Evolutionary conservation across 1,140 invertebrate species (phyloP), one percentile per base, ranked within the genome.

Genomic region (Apis cerana): DNA sequence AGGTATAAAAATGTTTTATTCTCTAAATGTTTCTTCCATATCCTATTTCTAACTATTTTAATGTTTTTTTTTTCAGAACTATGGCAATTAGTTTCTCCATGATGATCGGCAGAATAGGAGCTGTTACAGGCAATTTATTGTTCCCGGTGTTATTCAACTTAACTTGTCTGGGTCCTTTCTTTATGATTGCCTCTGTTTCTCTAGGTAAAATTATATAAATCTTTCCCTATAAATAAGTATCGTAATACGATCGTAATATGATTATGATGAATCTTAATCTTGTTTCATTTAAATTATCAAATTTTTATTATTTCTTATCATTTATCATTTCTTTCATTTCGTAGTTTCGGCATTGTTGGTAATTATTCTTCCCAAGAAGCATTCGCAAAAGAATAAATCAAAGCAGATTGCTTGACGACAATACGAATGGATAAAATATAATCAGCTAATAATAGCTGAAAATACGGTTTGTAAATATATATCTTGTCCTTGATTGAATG

Each of bases 81-180:
- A 94, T 94, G 93, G 93, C 93, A 10, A 90, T 94, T 43, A 91
- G 92, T 54, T 76, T 92, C 23, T 91, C 92, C 1, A 92, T 94
- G 90, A 93, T 92, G 85, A 80, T 92, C 1, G 94, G 94, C 23
- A 90, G 94, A 78, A 76, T 93, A 23, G 94, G 94, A 19, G 93
- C 93, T 5, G 89, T 94, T 13, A 68, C 91, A 19, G 94, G 94
- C n/a, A 94, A 94, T 88, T 74, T 94, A 58, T 23, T 94, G 0
- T 94, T 94, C 65, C 94, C 94, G 10, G 75, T 94, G 71, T 78
- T 94, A 52, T 91, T 94, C 67, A 83, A 88, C 50, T 43, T 93
- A 10, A 91, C 90, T 9, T 94, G 93, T 69, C 82, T 92, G 76
- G 92, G 92, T 11, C 92, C 93, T 3, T 94, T 94, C 56, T 27